Evolutionary conservation across 2,888 invertebrate genomes (phyloP).

Genomic region (Agrotis segetum): DNA sequence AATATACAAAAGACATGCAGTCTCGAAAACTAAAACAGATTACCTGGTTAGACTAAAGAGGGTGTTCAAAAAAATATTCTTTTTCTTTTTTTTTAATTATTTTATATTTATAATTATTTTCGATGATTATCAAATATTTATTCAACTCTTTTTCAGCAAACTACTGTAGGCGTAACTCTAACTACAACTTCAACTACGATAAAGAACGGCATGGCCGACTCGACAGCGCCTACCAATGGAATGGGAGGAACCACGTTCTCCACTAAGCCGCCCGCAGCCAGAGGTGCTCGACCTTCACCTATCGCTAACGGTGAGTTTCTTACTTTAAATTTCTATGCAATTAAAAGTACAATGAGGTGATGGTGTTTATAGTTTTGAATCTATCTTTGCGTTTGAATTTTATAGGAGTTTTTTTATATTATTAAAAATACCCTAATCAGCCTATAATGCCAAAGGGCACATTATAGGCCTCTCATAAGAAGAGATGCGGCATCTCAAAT

Average conservation of each 20-base stretch:
- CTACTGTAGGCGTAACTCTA: conserved; percentile 71
- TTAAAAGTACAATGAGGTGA: too few species aligned
- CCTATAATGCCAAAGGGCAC: too few species aligned
- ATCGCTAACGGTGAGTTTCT: conserved; percentile 78
- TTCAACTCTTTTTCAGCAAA: conserved; percentile 60
- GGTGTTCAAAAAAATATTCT: neutral
- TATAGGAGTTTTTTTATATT: too few species aligned
- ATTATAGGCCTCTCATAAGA: too few species aligned
- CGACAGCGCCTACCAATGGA: conserved; percentile 76
- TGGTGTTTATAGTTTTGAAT: conserved; percentile 1
- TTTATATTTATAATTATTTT: too few species aligned
- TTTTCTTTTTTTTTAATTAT: neutral
- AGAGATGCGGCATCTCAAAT: too few species aligned
- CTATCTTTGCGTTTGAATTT: neutral
- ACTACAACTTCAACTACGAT: conserved; percentile 69
- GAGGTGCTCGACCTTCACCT: conserved; percentile 75
- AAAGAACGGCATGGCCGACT: conserved; percentile 80
- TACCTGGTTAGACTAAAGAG: neutral
- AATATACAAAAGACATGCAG: too few species aligned
- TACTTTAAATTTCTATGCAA: too few species aligned
- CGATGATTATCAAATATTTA: too few species aligned
- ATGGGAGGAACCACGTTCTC: conserved; percentile 63
- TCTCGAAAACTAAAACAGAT: neutral
- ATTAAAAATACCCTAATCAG: too few species aligned
- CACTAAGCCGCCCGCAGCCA: conserved; percentile 80